Evolutionary conservation across 1,140 invertebrate species (phyloP), one percentile per base, ranked within the genome.

Genomic region (Bathynomus jamesi): DNA sequence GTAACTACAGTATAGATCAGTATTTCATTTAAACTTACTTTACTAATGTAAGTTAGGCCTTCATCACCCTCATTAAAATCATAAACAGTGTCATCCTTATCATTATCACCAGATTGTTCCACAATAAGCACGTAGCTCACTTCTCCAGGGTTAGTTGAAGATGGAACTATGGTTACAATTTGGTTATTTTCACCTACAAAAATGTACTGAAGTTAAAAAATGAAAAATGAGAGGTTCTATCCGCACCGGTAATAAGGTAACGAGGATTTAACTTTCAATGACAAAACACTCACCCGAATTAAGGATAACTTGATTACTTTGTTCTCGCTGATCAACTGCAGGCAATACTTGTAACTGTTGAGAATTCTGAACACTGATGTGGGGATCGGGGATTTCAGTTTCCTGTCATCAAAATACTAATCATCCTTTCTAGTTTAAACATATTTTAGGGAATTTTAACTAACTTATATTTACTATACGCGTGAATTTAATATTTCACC

Each of bases 111-210:
- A 4, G 86, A 85, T 80, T 91, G 89, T 72, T 93, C 90, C 3
- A 96, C 91, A 74, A 95, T 93, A 13, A 96, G 83, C 0, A 96
- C 91, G 81, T 95, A 95, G 81, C 91, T 94, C 0, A 95, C 87
- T 84, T 94, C 87, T 3, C 91, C 91, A 65, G 88, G 86, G 78
- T 88, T 88, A 1, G 86, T 87, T 70, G 94, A 90, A 0, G 91
- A 90, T 1, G 92, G 92, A 21, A 95, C 89, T 74, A 95, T 88
- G 0, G 92, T 93, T 0, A 95, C 90, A 2, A 92, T 91, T 82
- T 94, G 91, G 82, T 89, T 93, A 4, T 74, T 71, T 71, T 79
- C 79, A 28, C 75, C 80, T 53, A 74, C 62, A 61, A 76, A 66
- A 62, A n/a, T n/a, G n/a, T n/a, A n/a, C n/a, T n/a, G 77, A 78